These are phyloP conservation scores for Frankliniella fusca DNA, from an alignment of 2,888 invertebrate genomes.

Conservation along the genomic window DNA sequence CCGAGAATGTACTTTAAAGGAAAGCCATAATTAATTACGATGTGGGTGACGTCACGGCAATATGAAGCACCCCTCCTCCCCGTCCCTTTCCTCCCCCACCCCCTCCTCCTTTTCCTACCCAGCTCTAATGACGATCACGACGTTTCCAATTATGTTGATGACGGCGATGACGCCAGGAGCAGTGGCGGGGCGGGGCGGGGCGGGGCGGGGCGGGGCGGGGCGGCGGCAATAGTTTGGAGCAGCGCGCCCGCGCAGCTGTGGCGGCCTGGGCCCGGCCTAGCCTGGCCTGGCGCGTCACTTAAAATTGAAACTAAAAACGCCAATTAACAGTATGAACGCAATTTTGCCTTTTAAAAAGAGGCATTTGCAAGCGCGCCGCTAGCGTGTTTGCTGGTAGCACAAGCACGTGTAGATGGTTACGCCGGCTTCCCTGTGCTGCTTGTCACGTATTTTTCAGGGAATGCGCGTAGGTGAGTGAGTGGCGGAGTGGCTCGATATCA, in stretches of 20 bases:
- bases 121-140: slow-evolving; percentile 6
- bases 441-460: too few relatives aligned
- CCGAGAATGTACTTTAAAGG: slow-evolving; percentile 21
- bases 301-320: too few relatives aligned
- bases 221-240: neutral
- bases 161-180: slow-evolving; percentile 8
- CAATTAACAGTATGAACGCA: too few relatives aligned
- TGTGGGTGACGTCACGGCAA: slow-evolving; percentile 21
- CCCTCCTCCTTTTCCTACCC: neutral
- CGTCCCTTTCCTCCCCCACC: neutral
- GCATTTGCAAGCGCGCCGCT: too few relatives aligned
- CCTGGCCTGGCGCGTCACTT: too few relatives aligned
- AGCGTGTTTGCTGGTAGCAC: too few relatives aligned
- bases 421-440: too few relatives aligned
- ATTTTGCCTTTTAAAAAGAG: too few relatives aligned
- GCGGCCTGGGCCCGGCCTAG: too few relatives aligned
- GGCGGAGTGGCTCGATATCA: too few relatives aligned
- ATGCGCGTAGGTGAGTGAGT: too few relatives aligned
- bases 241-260: neutral
- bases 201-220: neutral
- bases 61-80: neutral
- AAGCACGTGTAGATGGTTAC: too few relatives aligned
- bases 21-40: slow-evolving; percentile 25
- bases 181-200: neutral
- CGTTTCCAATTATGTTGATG: slow-evolving; percentile 25